Evolutionary conservation across 2,113 vertebrate species (phyloP).

Genomic region (Eclectus roratus): DNA sequence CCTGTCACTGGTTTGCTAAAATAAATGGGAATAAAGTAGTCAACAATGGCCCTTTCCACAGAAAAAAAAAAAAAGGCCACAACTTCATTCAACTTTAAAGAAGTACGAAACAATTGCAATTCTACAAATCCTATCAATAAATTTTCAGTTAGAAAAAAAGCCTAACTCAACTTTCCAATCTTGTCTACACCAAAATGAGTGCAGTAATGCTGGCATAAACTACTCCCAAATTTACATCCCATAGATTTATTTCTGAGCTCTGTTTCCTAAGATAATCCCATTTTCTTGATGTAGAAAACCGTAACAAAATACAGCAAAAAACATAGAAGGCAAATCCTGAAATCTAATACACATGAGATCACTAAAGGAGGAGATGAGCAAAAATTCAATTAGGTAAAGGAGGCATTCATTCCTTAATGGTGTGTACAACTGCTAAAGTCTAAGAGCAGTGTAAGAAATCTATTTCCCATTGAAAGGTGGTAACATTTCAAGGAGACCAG

Average conservation of each 20-base stretch:
- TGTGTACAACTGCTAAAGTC: not conserved
- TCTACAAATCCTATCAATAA: not conserved
- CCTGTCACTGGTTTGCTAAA: not conserved
- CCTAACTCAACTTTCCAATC: not conserved
- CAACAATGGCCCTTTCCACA: not conserved
- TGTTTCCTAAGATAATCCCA: not conserved
- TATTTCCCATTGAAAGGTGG: not conserved
- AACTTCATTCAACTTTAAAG: not conserved
- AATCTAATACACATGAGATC: not conserved
- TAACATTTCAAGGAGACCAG: not conserved
- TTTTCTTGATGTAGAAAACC: not conserved
- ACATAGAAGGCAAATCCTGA: not conserved
- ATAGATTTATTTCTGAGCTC: not conserved
- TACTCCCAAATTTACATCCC: not conserved
- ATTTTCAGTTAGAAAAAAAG: not conserved
- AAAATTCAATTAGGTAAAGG: not conserved
- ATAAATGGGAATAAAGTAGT: not conserved
- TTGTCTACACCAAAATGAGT: not conserved
- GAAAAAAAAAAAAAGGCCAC: not conserved
- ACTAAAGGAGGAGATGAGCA: not conserved
- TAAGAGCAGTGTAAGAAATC: not conserved
- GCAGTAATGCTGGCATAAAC: not conserved
- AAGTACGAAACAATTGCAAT: not conserved
- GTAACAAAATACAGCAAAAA: not conserved
- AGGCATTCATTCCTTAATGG: not conserved